Evolutionary conservation across 92 coral and sea anemone species (phyloP).

Genomic region (Umimayanthus chanpuru): DNA sequence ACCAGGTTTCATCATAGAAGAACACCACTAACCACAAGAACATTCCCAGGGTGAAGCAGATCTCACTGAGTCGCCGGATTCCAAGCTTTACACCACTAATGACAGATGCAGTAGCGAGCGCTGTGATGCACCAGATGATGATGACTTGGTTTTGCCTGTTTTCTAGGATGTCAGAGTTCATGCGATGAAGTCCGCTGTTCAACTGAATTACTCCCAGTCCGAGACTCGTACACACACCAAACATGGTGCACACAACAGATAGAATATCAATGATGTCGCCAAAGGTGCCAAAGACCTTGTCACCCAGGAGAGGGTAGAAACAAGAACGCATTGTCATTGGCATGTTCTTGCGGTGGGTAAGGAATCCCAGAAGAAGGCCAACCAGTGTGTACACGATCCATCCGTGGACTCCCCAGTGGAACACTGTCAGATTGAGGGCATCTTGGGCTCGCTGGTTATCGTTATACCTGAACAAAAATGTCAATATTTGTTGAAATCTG

Average conservation of each 20-base stretch:
- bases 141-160: slow-evolving; percentile 45
- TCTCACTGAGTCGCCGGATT: slow-evolving; percentile 55
- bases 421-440: slow-evolving; percentile 83
- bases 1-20: slow-evolving; percentile 54
- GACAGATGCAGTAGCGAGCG: slow-evolving; percentile 49
- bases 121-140: slow-evolving; percentile 52
- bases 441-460: slow-evolving; percentile 88
- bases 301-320: slow-evolving; percentile 80
- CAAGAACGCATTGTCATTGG: slow-evolving; percentile 51
- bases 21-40: slow-evolving; percentile 42
- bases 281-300: slow-evolving; percentile 69
- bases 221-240: slow-evolving; percentile 90
- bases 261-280: slow-evolving; percentile 81
- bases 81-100: slow-evolving; percentile 48
- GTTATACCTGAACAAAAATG: slow-evolving; percentile 52
- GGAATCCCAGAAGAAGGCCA: slow-evolving; percentile 78
- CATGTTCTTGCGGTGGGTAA: slow-evolving; percentile 47
- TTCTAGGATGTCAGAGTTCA: slow-evolving; percentile 43
- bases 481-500: neutral
- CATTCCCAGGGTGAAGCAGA: slow-evolving; percentile 54
- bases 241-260: slow-evolving; percentile 81
- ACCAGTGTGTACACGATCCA: slow-evolving; percentile 90
- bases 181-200: slow-evolving; percentile 61
- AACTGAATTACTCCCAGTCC: slow-evolving; percentile 78
- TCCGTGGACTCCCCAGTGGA: slow-evolving; percentile 94